Evolutionary conservation across 1,140 invertebrate species (phyloP), one percentile per base, ranked within the genome.

Genomic region (Drosophila ironensis): DNA sequence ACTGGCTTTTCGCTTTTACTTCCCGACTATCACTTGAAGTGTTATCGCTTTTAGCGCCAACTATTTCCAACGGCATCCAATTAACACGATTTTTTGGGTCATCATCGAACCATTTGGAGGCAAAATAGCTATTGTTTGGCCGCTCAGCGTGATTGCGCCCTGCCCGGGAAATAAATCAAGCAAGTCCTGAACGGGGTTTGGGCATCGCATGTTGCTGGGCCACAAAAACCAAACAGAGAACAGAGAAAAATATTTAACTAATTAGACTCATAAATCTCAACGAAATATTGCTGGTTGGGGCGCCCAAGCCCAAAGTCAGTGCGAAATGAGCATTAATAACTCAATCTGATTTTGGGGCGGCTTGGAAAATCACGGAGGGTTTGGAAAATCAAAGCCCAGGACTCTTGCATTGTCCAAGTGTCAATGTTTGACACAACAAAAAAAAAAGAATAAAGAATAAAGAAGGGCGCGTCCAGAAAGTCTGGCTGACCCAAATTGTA

Each of bases 221-320:
- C 67, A 70, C 67, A 71, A 71, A 64, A 77, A n/a, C n/a, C 48
- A 47, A 57, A 33, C 30, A 45, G 57, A 46, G n/a, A n/a, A n/a
- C n/a, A n/a, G n/a, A n/a, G n/a, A n/a, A n/a, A 40, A 67, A 68
- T 54, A 68, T 69, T 63, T 76, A 69, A 68, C 72, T 84, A 81
- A 81, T 81, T 81, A 81, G 67, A 61, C 67, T 63, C 72, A 82
- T 81, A 82, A 81, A 81, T 81, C 67, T 67, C 25, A 33, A 52
- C 68, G 30, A 61, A 71, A 71, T 60, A 70, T 61, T n/a, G n/a
- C n/a, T n/a, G n/a, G n/a, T n/a, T n/a, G n/a, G 56, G 45, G 4
- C 30, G 27, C 22, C 61, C 33, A 66, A 60, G 19, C 35, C 44
- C 45, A 51, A 45, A 70, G 46, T 59, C 19, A 40, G 22, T 14